A percentile compares a stretch with the other conserved stretches of the same genome.
Evolutionary conservation across 1,140 invertebrate species (phyloP).

Genomic region (Leucophenga varia): DNA sequence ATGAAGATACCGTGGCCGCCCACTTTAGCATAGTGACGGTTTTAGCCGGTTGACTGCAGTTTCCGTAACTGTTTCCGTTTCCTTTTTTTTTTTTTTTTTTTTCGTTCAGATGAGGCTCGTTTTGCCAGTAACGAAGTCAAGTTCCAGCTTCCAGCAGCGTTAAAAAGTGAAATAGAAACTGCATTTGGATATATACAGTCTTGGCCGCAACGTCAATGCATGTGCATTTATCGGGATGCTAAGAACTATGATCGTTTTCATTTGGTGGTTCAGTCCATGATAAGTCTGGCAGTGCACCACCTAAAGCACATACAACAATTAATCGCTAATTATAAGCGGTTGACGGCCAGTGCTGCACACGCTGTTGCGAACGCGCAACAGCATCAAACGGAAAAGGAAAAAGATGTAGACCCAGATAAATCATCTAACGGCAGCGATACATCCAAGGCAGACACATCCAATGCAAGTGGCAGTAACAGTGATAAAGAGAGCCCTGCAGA

Average conservation of each 20-base stretch:
- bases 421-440: slow-evolving; percentile 6
- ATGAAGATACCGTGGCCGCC: slow-evolving; percentile 7
- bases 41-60: too few relatives aligned
- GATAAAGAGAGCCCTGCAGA: slow-evolving; percentile 24
- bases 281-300: slow-evolving; percentile 72
- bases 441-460: slow-evolving; percentile 11
- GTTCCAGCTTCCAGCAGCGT: slow-evolving; percentile 63
- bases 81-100: slow-evolving; percentile 6
- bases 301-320: slow-evolving; percentile 71
- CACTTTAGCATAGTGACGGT: not conserved
- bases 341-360: slow-evolving; percentile 41
- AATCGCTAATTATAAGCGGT: slow-evolving; percentile 50
- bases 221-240: slow-evolving; percentile 86
- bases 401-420: slow-evolving; percentile 18
- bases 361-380: slow-evolving; percentile 34
- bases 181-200: slow-evolving; percentile 69
- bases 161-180: slow-evolving; percentile 67
- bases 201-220: slow-evolving; percentile 82
- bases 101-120: slow-evolving; percentile 62
- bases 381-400: slow-evolving; percentile 20
- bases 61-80: not conserved
- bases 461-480: slow-evolving; percentile 5
- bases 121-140: slow-evolving; percentile 64
- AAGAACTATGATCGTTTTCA: slow-evolving; percentile 90
- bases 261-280: slow-evolving; percentile 78